Evolutionary conservation across 1,140 invertebrate genomes (phyloP).

Genomic region (Cherax quadricarinatus): DNA sequence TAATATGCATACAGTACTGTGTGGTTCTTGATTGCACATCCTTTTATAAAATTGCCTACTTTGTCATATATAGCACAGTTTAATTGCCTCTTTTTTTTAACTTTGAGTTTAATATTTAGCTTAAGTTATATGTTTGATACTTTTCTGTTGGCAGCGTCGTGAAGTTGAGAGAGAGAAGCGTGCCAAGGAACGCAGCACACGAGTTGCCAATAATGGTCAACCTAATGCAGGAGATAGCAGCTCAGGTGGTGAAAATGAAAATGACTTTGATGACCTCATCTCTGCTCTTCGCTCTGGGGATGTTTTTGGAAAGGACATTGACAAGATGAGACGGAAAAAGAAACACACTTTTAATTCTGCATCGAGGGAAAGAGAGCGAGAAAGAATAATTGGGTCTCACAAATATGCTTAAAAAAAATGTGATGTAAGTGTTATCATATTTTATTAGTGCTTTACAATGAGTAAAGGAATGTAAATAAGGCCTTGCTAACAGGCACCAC

Average conservation of each 20-base stretch:
- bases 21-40: not conserved
- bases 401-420: conserved; percentile 40
- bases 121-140: not conserved
- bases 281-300: conserved; percentile 96
- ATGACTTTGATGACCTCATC: conserved; percentile 97
- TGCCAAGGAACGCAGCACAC: conserved; percentile 18
- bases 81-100: not conserved
- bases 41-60: not conserved
- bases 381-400: conserved; percentile 52
- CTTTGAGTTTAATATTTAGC: not conserved
- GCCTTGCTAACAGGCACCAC: not conserved
- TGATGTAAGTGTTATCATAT: not conserved
- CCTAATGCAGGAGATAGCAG: conserved; percentile 53
- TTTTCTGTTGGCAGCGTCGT: conserved; percentile 38
- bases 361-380: conserved; percentile 51
- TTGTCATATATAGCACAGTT: not conserved
- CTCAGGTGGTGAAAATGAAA: conserved; percentile 73
- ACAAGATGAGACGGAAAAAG: conserved; percentile 88
- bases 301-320: conserved; percentile 97
- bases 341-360: conserved; percentile 68
- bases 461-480: not conserved
- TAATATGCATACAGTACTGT: too few relatives aligned
- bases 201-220: not conserved
- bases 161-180: conserved; percentile 60
- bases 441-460: not conserved